Evolutionary conservation across 2,797 vertebrate genomes (phyloP).

Genomic region (Gymnodraco acuticeps): DNA sequence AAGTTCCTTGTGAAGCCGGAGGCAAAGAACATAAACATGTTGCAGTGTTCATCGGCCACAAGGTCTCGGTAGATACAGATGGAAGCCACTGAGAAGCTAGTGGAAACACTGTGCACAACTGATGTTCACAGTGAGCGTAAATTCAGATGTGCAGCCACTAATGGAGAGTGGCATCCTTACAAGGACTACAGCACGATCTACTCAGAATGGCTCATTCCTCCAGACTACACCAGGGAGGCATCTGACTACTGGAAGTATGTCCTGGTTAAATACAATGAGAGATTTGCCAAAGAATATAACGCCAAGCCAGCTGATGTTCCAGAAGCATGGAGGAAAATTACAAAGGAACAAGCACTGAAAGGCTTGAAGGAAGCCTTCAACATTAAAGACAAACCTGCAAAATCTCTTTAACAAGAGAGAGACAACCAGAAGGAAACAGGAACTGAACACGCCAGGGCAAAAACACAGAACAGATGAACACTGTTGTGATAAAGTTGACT

Average conservation of each 20-base stretch:
- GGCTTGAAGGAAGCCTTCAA: slow-evolving; percentile 60
- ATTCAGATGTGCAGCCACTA: not conserved
- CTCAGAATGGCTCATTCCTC: slow-evolving; percentile 73
- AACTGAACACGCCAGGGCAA: too few relatives aligned
- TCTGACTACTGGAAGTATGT: slow-evolving; percentile 80
- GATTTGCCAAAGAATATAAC: slow-evolving; percentile 43
- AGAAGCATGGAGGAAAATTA: slow-evolving; percentile 67
- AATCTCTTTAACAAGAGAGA: too few relatives aligned
- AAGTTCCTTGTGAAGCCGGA: slow-evolving; percentile 76
- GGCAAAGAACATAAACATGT: slow-evolving; percentile 22
- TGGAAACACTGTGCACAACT: slow-evolving; percentile 60
- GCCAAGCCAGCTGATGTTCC: slow-evolving; percentile 70
- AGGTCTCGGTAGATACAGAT: not conserved
- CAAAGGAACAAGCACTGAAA: slow-evolving; percentile 49
- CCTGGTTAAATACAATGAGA: slow-evolving; percentile 59
- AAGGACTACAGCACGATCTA: slow-evolving; percentile 47
- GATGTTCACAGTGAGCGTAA: accelerated
- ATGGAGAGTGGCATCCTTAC: accelerated
- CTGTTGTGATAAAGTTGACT: too few relatives aligned
- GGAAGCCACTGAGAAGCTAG: accelerated
- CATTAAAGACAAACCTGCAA: slow-evolving; percentile 3
- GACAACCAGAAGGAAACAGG: too few relatives aligned
- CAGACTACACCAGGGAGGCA: slow-evolving; percentile 52
- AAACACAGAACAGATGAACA: too few relatives aligned
- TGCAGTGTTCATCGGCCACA: slow-evolving; percentile 52